Conservation (phyloP, 2,888 invertebrate species). For the Lobophora halterata region DNA sequence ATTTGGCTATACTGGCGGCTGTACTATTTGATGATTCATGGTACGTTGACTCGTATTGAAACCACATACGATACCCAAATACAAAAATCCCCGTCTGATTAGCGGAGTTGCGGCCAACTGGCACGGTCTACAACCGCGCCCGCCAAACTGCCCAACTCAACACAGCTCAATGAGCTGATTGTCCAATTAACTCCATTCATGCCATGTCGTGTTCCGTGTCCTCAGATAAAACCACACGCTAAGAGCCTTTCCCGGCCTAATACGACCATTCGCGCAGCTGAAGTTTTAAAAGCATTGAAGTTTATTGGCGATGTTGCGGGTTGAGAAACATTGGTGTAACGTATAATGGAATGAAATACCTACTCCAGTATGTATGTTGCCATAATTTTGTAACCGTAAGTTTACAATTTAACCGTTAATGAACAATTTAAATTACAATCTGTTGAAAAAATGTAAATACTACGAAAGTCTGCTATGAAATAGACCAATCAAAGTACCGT, state of each 20-base stretch:
- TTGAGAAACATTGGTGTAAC: conserved; percentile 13
- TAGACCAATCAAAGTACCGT: too few species aligned
- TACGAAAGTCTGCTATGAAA: conserved; percentile 2
- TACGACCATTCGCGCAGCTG: conserved; percentile 49
- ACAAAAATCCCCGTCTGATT: conserved; percentile 47
- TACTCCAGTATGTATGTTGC: neutral
- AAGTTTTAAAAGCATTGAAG: conserved; percentile 44
- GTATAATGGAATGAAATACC: conserved; percentile 18
- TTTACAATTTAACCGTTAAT: too few species aligned
- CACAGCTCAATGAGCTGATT: conserved; percentile 68
- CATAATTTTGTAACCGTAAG: too few species aligned
- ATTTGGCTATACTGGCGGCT: neutral
- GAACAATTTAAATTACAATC: too few species aligned
- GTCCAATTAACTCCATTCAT: conserved; percentile 76
- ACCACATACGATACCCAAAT: conserved; percentile 35
- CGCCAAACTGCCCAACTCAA: conserved; percentile 64
- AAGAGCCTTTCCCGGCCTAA: conserved; percentile 56
- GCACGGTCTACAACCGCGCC: conserved; percentile 52
- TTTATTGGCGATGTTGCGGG: conserved; percentile 37
- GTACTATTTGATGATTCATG: conserved; percentile 25
- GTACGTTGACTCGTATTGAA: conserved; percentile 37
- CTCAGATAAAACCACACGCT: conserved; percentile 49
- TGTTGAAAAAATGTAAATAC: too few species aligned
- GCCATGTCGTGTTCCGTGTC: conserved; percentile 65
- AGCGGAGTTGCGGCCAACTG: conserved; percentile 66